Percentiles rank a stretch among this genome's conserved stretches.
phyloP scores from a whole-genome alignment of 2,113 vertebrate species.

The Rattus rattus region DNA sequence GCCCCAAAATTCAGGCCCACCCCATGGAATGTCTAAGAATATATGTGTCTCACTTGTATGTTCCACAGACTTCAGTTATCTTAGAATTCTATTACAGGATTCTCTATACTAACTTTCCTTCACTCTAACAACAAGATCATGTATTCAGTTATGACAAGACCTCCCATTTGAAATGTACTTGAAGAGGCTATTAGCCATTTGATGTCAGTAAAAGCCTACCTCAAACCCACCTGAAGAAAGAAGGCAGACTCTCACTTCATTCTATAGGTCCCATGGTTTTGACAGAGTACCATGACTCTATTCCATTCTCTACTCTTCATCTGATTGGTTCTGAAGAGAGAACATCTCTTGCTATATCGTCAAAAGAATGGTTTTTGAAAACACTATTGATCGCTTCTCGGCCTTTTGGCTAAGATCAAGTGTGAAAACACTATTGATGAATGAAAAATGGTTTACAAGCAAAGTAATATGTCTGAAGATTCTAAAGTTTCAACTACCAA shows the following conservation, averaged over 20 bases:
- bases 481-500: slow-evolving; percentile 21
- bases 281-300: background rate
- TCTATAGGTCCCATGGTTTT: too few species aligned
- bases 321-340: background rate
- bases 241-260: background rate
- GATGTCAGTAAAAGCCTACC: background rate
- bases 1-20: background rate
- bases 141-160: background rate
- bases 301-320: background rate
- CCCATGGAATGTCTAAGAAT: background rate
- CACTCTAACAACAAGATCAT: background rate
- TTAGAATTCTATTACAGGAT: background rate
- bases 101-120: background rate
- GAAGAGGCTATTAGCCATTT: background rate
- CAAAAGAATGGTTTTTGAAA: background rate
- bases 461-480: background rate
- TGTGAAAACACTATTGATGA: slow-evolving; percentile 1
- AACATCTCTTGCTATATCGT: background rate
- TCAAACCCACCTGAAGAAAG: background rate
- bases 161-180: background rate
- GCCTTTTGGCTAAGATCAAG: too few species aligned
- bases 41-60: background rate
- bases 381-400: background rate
- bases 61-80: background rate
- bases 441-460: background rate